Base-by-base conservation (phyloP, 30 jellyfish, hydroid and myxozoan species). In the Cassiopea xamachana region DNA sequence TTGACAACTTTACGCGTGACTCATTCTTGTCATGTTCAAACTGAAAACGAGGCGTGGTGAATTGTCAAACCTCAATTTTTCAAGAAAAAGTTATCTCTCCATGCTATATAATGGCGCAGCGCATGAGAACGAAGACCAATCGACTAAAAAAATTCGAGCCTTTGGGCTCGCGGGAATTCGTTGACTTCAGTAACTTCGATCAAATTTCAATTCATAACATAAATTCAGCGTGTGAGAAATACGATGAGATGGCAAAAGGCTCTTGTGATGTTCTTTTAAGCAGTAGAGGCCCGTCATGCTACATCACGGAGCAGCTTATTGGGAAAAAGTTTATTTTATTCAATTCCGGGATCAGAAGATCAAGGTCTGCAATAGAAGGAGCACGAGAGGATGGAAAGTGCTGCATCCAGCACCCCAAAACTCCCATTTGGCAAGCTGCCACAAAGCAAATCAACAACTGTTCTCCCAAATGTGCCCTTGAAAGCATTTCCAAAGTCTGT, bases 271-370 rank as follows among this genome's bases (percentile, higher is more conserved):
- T 88, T 43, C 81, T 88, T 70, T 39, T 15, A 48, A 69, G 91
- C 68, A 92, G 79, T 69, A 79, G 70, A 69, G 96, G 92, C 39
- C 96, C 91, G 17, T 78, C 91, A 60, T 88, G 96, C 81, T 27
- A 39, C 81, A 14, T 18, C 27, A 74, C 48, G 15, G 91, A 88
- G 67, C 91, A 88, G 45, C 51, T 88, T 19, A 51, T 48, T 69
- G 96, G 91, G 68, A 88, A 88, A 80, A 87, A 87, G 83, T 69
- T 87, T 19, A 55, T 55, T 55, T 55, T 10, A 55, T 48, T 18
- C 43, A 15, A 19, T 72, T 71, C 60, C 45, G 5, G 90, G 67
- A 51, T 82, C 58, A 58, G 19, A 18, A 51, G 46, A 12, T 86
- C 87, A 55, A 62, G 12, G 64, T 55, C 64, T 55, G 64, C 64